Percentiles rank a stretch among this genome's conserved stretches.
phyloP scores from a whole-genome alignment of 2,888 invertebrate genomes.

The Listrodromus nycthemerus region DNA sequence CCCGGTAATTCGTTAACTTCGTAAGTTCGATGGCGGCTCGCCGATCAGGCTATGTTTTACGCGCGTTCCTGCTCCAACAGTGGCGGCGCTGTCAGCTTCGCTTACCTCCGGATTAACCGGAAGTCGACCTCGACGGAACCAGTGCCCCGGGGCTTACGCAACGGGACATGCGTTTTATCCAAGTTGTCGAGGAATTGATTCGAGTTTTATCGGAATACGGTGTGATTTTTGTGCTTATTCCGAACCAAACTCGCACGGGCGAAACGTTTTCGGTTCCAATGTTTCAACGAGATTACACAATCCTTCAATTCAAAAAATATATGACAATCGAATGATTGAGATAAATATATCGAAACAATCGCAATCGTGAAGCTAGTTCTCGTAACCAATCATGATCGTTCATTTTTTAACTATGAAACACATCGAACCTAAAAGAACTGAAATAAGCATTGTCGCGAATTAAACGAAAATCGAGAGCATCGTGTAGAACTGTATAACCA shows the following conservation, averaged over 20 bases:
- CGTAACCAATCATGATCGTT: no score
- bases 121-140: constrained; percentile 8
- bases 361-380: no score
- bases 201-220: background rate
- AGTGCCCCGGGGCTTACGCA: background rate
- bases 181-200: background rate
- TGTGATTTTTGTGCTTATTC: background rate
- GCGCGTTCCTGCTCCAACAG: background rate
- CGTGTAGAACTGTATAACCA: no score
- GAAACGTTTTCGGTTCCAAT: no score
- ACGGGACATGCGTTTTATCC: background rate
- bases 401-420: no score
- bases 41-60: background rate
- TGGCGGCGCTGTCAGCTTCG: constrained; percentile 4
- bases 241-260: background rate
- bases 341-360: no score
- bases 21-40: constrained; percentile 3
- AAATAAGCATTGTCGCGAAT: no score
- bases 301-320: no score
- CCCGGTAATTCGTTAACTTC: background rate
- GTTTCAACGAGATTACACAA: no score
- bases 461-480: no score
- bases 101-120: constrained; percentile 30
- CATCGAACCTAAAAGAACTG: no score
- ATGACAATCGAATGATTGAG: no score